These are phyloP conservation scores for Opisthograptis luteolata DNA, from an alignment of 2,888 invertebrate species.

Conservation along the genomic window DNA sequence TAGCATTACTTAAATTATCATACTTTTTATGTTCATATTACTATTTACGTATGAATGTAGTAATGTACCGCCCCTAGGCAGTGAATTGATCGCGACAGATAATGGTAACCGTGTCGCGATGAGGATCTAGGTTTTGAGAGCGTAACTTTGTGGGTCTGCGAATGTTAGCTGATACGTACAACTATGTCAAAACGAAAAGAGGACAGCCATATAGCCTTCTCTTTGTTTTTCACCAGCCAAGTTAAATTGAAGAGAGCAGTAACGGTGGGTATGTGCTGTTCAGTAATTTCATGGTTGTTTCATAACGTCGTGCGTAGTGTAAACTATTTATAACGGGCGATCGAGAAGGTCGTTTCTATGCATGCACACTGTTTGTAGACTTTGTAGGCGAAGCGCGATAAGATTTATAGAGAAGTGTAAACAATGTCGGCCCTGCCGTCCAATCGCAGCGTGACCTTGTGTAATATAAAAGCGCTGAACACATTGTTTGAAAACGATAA, in stretches of 20 bases:
- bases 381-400: constrained; percentile 47
- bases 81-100: constrained; percentile 62
- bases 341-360: constrained; percentile 54
- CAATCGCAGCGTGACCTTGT: constrained; percentile 49
- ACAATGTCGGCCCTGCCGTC: constrained; percentile 51
- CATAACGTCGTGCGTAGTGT: constrained; percentile 42
- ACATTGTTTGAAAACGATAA: constrained; percentile 30
- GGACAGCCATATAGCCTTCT: constrained; percentile 53
- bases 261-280: constrained; percentile 24
- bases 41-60: constrained; percentile 20
- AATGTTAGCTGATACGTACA: constrained; percentile 58
- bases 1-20: constrained; percentile 25
- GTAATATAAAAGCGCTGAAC: constrained; percentile 46
- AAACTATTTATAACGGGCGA: constrained; percentile 55
- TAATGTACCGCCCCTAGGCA: constrained; percentile 42
- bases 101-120: constrained; percentile 71
- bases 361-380: constrained; percentile 40
- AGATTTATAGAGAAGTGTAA: constrained; percentile 57
- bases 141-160: constrained; percentile 65
- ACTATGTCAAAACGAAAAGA: constrained; percentile 65
- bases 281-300: constrained; percentile 49
- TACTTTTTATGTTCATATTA: constrained; percentile 39
- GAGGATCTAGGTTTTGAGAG: constrained; percentile 75
- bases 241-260: constrained; percentile 24
- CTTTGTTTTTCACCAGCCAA: constrained; percentile 29